phyloP scores from a whole-genome alignment of 2,888 invertebrate species.

The Taenaris catops region DNA sequence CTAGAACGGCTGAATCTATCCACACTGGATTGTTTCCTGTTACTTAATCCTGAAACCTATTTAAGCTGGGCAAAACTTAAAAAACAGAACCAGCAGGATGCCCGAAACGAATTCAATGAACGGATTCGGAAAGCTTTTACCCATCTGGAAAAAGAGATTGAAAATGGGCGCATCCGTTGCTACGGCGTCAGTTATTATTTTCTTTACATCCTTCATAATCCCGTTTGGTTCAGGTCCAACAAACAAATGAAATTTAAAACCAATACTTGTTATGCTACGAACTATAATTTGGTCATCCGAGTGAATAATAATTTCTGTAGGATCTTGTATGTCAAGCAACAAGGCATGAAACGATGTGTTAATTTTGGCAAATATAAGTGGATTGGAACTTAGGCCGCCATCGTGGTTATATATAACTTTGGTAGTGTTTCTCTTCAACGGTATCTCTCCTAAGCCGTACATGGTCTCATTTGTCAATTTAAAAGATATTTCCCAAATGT shows the following conservation, averaged over 20 bases:
- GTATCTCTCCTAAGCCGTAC: constrained; percentile 78
- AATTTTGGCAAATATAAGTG: constrained; percentile 72
- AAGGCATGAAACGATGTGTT: constrained; percentile 78
- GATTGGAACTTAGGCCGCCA: constrained; percentile 59
- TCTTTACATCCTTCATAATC: constrained; percentile 56
- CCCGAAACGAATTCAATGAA: no score
- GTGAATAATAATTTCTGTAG: constrained; percentile 74
- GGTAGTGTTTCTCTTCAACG: constrained; percentile 42
- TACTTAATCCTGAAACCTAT: no score
- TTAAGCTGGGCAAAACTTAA: no score
- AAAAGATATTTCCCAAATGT: constrained; percentile 82
- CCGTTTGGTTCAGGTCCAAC: constrained; percentile 56
- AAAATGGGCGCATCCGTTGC: no score
- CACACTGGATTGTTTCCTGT: no score
- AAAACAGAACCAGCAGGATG: no score
- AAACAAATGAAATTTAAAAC: constrained; percentile 60
- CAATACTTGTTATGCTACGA: constrained; percentile 71
- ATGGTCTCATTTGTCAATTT: constrained; percentile 70
- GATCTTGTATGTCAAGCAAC: constrained; percentile 68
- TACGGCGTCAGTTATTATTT: constrained; percentile 37
- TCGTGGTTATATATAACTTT: constrained; percentile 69
- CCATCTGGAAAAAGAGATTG: no score
- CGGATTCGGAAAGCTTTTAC: no score
- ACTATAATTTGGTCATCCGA: constrained; percentile 74
- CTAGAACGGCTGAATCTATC: no score